phyloP scores from a whole-genome alignment of 2,888 invertebrate species.

The Drosophila yooni region DNA sequence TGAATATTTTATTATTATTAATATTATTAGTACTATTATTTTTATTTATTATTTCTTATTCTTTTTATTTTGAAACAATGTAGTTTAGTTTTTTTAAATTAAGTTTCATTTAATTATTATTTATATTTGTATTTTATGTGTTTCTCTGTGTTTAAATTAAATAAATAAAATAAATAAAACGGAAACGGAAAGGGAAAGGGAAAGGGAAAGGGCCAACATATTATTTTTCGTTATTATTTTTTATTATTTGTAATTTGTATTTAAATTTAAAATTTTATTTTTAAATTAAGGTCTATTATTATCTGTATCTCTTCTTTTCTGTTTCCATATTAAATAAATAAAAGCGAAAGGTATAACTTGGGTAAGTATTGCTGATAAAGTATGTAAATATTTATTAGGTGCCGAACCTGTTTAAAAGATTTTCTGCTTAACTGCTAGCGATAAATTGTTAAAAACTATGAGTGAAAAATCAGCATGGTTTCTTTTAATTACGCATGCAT shows the following conservation, averaged over 20 bases:
- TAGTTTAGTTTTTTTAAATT: neutral
- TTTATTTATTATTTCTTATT: neutral
- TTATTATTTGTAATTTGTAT: no score
- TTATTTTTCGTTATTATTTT: no score
- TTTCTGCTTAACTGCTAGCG: neutral
- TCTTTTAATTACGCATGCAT: constrained; percentile 71
- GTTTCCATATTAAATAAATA: neutral
- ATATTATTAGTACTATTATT: neutral
- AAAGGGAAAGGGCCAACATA: no score
- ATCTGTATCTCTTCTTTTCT: neutral
- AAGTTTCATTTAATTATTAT: neutral
- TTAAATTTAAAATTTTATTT: neutral
- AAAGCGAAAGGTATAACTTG: neutral
- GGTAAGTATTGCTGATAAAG: neutral
- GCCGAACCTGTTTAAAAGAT: neutral
- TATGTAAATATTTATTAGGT: neutral
- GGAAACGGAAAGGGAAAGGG: no score
- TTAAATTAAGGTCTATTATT: neutral
- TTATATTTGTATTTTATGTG: neutral
- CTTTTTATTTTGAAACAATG: neutral
- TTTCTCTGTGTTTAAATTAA: neutral
- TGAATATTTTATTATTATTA: no score
- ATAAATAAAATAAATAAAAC: neutral
- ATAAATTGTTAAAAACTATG: constrained; percentile 1
- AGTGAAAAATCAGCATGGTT: constrained; percentile 55